Evolutionary conservation across 2,888 invertebrate species (phyloP), one percentile per base, ranked within the genome.

Genomic region (Oeneis ivallda): DNA sequence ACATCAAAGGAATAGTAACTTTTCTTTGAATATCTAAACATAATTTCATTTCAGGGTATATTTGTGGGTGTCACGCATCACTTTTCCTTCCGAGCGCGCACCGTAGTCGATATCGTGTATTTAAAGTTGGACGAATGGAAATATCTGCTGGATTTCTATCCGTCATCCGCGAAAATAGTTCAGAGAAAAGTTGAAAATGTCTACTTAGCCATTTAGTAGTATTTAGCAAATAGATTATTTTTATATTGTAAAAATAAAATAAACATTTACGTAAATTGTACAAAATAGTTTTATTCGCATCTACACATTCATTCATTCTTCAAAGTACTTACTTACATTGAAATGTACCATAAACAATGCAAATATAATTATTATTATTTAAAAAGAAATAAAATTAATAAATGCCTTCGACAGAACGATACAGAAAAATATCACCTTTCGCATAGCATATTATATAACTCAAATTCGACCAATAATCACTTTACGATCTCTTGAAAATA

Each of bases 1-100:
- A n/a, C n/a, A n/a, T n/a, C n/a, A n/a, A n/a, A n/a, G n/a, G n/a
- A n/a, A n/a, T n/a, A n/a, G n/a, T n/a, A n/a, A n/a, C n/a, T n/a
- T 10, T 39, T 39, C 3, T 39, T 11, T 39, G 9, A 39, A 11
- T 10, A 9, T 39, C 3, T 10, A 39, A 7, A 7, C n/a, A 43
- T n/a, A 45, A 45, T 4, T 15, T 45, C 9, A 7, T 60, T 60
- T 32, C 86, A 93, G 89, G 93, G 93, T 7, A 75, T 93, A 7
- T 93, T 89, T 69, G 87, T 92, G 3, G 93, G 92, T 19, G 83
- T 92, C 1, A 82, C 88, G 0, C 93, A 93, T 75, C 90, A 92
- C 70, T 93, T 93, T 72, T 93, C 92, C 1, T 93, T 92, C 70
- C 80, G 93, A 69, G 93, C 93, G 0, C 80, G 89, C 41, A 92